Conservation (phyloP, 1,140 invertebrate species). For the Atta texana region DNA sequence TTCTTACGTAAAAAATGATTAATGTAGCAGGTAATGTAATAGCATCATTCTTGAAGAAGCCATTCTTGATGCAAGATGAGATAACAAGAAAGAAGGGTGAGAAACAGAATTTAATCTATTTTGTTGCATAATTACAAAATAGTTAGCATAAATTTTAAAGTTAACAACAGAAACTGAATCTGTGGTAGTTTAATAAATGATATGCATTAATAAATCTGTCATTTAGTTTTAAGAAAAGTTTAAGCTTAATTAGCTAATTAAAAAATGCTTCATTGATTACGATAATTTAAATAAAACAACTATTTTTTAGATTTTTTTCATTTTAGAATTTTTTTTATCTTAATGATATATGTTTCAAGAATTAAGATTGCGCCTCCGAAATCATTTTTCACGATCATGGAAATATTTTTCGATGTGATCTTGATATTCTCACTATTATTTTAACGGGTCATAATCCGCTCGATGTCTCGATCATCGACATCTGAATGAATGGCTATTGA, state of each 20-base stretch:
- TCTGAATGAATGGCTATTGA: constrained; percentile 69
- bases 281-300: background rate
- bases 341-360: background rate
- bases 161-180: background rate
- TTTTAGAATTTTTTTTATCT: background rate
- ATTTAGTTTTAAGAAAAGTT: background rate
- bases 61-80: background rate
- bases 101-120: constrained; percentile 17
- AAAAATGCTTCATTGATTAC: background rate
- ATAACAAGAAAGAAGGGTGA: background rate
- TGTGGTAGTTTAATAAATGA: constrained; percentile 6
- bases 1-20: constrained; percentile 15
- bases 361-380: background rate
- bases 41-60: background rate
- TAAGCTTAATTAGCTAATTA: background rate
- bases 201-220: background rate
- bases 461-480: background rate
- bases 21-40: background rate
- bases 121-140: constrained; percentile 23
- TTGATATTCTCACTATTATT: constrained; percentile 5
- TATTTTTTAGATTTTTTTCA: background rate
- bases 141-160: constrained; percentile 25
- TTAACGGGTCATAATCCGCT: background rate
- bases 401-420: constrained; percentile 1
- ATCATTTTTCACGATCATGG: background rate